Percentiles rank a stretch among this genome's conserved stretches.
phyloP scores from a whole-genome alignment of 2,797 vertebrate species.

The Mormyrus proboscirostris region DNA sequence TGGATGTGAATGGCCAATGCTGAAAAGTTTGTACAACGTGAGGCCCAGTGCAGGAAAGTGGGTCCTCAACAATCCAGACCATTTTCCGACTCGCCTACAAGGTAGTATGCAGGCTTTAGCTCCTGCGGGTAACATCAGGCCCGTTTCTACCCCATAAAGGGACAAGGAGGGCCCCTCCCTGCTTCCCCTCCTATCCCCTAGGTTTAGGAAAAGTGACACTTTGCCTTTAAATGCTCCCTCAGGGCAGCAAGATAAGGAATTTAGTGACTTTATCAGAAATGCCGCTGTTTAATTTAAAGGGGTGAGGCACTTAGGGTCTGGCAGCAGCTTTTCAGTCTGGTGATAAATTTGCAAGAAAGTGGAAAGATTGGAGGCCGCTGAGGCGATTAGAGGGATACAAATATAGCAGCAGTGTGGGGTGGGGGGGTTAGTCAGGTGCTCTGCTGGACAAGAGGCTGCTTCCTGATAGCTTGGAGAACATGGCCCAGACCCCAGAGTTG shows the following conservation, averaged over 20 bases:
- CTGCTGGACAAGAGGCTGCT: conserved; percentile 60
- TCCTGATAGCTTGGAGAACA: conserved; percentile 58
- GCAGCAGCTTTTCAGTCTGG: conserved; percentile 76
- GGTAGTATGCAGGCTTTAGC: background rate
- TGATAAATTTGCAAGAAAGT: conserved; percentile 89
- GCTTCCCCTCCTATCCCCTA: conserved; percentile 27
- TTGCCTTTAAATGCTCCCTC: conserved; percentile 86
- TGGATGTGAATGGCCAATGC: background rate
- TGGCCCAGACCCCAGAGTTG: conserved; percentile 25
- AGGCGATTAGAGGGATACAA: conserved; percentile 73
- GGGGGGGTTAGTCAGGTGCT: conserved; percentile 71
- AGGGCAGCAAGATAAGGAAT: conserved; percentile 92
- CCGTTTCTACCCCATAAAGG: conserved; percentile 5
- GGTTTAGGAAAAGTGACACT: conserved; percentile 74
- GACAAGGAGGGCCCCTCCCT: conserved; percentile 38
- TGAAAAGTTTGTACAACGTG: background rate
- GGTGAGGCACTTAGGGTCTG: conserved; percentile 84
- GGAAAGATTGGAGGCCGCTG: conserved; percentile 62
- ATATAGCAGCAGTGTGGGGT: conserved; percentile 70
- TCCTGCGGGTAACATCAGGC: background rate
- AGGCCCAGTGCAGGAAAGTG: background rate
- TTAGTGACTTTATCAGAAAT: conserved; percentile 99
- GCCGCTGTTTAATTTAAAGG: conserved; percentile 97
- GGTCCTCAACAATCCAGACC: background rate
- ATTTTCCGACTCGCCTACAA: background rate